Base-by-base conservation (phyloP, 2,888 invertebrate genomes). In the Creontiades dilutus region DNA sequence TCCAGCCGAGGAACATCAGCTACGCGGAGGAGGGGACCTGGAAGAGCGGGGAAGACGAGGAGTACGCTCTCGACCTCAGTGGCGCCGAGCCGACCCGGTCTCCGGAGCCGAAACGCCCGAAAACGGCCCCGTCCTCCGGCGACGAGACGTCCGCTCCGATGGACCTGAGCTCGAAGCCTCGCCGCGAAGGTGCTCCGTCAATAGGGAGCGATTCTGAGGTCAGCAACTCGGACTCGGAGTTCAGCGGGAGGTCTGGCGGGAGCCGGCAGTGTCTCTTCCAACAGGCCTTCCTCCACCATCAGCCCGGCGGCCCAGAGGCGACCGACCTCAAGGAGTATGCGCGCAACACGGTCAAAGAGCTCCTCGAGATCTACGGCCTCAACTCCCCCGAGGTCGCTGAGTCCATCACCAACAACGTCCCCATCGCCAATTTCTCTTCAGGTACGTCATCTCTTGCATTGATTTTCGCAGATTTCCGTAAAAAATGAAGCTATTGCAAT, bases 321-420 rank as follows among this genome's bases (percentile, higher is more conserved):
- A 95, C 94, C 91, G 96, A 95, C 92, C 94, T 97, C 93, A 95
- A 96, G 92, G 96, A 96, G 92, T 96, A 96, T 93, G 96, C 96
- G 4, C 96, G 96, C 94, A 96, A 95, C 92, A 96, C 96, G 13
- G 96, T 97, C 96, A 95, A 96, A 92, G 96, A 97, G 93, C 93
- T 97, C 85, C 94, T 97, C 89, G 96, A 96, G 47, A 96, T 97
- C 92, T 96, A 96, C 93, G 96, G 96, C 28, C 94, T 96, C 92
- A 96, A 96, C 89, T 95, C 95, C 23, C 92, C 92, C 55, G 96
- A 96, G 93, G 95, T 96, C 86, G 95, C 95, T 75, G 96, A 96
- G 92, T 95, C 95, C 92, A 95, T 96, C 91, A 95, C 95, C 90
- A 95, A 96, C 92, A 95, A 96, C 93, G 94, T 96, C 89, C 96